These are phyloP conservation scores for Heterotilapia buettikoferi DNA, from an alignment of 2,113 vertebrate genomes.

Conservation along the genomic window DNA sequence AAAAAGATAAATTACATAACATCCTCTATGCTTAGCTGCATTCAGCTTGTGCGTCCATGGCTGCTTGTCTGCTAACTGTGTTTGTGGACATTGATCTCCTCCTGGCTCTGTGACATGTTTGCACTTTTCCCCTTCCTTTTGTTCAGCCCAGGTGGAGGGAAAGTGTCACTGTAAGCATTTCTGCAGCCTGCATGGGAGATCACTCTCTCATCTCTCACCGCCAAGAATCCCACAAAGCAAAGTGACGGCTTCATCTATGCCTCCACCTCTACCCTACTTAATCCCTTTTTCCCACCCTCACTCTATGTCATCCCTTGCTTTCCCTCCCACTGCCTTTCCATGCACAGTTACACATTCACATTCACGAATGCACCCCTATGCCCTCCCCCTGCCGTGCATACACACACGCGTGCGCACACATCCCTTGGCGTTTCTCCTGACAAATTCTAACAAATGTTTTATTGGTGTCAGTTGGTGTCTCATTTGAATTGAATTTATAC, in stretches of 20 bases:
- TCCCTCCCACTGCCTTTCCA: constrained; percentile 20
- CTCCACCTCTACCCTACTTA: constrained; percentile 25
- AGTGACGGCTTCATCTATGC: constrained; percentile 51
- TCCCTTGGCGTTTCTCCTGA: constrained; percentile 4
- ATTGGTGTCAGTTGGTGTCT: constrained; percentile 51
- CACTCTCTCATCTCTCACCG: constrained; percentile 57
- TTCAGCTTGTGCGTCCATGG: neutral
- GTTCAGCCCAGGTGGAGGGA: neutral
- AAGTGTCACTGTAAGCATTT: constrained; percentile 63
- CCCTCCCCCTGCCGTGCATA: neutral
- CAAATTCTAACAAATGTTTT: constrained; percentile 60
- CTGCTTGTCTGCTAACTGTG: constrained; percentile 16
- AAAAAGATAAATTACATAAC: neutral
- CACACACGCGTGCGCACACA: fast-evolving
- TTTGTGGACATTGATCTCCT: constrained; percentile 47
- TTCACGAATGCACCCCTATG: neutral
- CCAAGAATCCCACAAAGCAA: constrained; percentile 40
- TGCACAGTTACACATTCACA: neutral
- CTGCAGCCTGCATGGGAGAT: constrained; percentile 45
- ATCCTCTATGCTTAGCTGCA: neutral
- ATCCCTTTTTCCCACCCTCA: constrained; percentile 20
- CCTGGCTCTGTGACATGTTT: constrained; percentile 24
- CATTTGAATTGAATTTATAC: constrained; percentile 64
- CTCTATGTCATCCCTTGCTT: constrained; percentile 33
- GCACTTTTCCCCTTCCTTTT: neutral